Percentiles rank a stretch among this genome's conserved stretches.
Evolutionary conservation across 1,140 invertebrate genomes (phyloP).

Genomic region (Brachionus rubens): DNA sequence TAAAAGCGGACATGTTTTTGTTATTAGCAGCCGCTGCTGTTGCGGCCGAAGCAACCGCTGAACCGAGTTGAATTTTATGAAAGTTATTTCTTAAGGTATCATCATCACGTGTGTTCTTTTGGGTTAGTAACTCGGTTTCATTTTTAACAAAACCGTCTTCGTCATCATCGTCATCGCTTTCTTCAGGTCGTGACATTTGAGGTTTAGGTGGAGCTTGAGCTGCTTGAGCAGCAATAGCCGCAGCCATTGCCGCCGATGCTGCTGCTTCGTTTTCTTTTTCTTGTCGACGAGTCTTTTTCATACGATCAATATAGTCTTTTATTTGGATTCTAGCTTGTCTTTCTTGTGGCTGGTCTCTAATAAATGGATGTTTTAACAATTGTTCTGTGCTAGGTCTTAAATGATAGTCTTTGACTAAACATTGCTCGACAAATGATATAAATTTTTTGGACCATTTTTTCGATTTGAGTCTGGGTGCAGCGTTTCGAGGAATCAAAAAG

Average conservation of each 20-base stretch:
- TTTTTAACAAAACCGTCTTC: slow-evolving; percentile 14
- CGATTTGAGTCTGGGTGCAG: slow-evolving; percentile 89
- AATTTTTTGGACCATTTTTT: slow-evolving; percentile 66
- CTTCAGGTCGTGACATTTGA: background rate
- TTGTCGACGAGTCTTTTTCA: slow-evolving; percentile 54
- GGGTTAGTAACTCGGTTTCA: slow-evolving; percentile 61
- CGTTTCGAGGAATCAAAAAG: slow-evolving; percentile 95
- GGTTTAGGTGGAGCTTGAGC: background rate
- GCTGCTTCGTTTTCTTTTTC: slow-evolving; percentile 37
- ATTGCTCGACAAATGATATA: slow-evolving; percentile 74
- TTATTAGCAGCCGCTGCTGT: background rate
- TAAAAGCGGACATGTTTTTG: background rate
- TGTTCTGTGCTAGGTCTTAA: slow-evolving; percentile 96
- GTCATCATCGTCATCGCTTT: slow-evolving; percentile 30
- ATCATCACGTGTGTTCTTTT: slow-evolving; percentile 66
- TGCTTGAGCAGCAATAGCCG: slow-evolving; percentile 4
- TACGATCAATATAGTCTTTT: slow-evolving; percentile 95
- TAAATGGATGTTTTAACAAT: slow-evolving; percentile 92
- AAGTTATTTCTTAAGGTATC: slow-evolving; percentile 65
- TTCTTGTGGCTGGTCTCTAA: slow-evolving; percentile 94
- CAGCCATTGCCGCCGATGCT: slow-evolving; percentile 18
- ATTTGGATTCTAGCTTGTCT: slow-evolving; percentile 94
- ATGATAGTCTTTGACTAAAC: slow-evolving; percentile 94
- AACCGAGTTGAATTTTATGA: slow-evolving; percentile 21
- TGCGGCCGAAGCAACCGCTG: background rate